Base-by-base conservation (phyloP, 1,140 invertebrate genomes). In the Wiebesia pumilae region DNA sequence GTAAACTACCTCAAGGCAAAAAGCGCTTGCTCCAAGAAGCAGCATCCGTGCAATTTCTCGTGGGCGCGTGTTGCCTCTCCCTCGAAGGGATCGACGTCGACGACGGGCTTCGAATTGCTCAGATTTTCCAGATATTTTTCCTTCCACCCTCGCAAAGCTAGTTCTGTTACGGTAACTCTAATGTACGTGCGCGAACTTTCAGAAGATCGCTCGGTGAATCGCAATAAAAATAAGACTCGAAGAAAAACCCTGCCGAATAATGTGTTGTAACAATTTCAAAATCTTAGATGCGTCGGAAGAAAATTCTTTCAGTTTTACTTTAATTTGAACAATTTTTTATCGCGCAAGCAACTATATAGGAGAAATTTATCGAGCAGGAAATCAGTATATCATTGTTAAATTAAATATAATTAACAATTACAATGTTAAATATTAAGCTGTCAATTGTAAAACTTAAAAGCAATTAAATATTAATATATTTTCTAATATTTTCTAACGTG, bases 1-100 rank as follows among this genome's bases (percentile, higher is more conserved):
- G 75, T 79, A 84, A 79, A 84, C 69, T 77, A 77, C 21, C 24
- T 83, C 71, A 62, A 83, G 77, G 47, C 82, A 83, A 83, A 83
- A 83, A 67, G 75, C 54, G 35, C 43, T 38, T 21, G 51, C 19
- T 80, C 27, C 6, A 30, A 10, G 51, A 27, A 24, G 27, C 24
- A 73, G 67, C 43, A 83, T 54, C 58, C 54, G 35, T 24, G 71
- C 73, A 84, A 84, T 78, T 84, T 47, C 73, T 65, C 73, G 35
- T 47, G 58, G 19, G 24, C 58, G 19, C 58, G 14, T 35, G 7
- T 30, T 54, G n/a, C 35, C 35, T 33, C 51, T 43, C 35, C n/a
- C 51, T 40, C 79, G 47, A 81, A 83, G 47, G 30, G 43, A 83
- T 58, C 73, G 73, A 77, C 30, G 35, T 69, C 35, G 21, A 54